Evolutionary conservation across 1,140 invertebrate species (phyloP), one percentile per base, ranked within the genome.

Genomic region (Tetramorium alpestre): DNA sequence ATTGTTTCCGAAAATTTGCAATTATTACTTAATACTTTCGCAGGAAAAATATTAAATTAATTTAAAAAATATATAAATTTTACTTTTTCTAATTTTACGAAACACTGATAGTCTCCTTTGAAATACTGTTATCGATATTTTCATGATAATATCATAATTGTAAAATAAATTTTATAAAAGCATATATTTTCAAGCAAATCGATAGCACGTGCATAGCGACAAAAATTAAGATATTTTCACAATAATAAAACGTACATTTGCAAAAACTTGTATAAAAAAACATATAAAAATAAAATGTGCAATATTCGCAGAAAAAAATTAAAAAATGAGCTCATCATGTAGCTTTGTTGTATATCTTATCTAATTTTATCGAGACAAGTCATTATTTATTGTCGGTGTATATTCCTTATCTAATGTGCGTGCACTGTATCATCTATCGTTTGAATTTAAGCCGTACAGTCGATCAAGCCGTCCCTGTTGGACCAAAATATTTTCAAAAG

Each of bases 281-380:
- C 38, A 6, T 44, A 56, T 38, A 41, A 70, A 70, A 58, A 58
- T 4, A 11, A 82, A 73, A 0, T 47, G 18, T 25, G 51, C 3
- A 18, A 72, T 38, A 73, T 64, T 60, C 6, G 10, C 25, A 73
- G 28, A 33, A 82, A 56, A 41, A 22, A 33, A 22, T 44, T 25
- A 11, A 16, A 38, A 51, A 18, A 33, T 16, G 25, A 11, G 13
- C 25, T 33, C 25, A 8, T 49, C 41, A 47, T 28, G n/a, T 47
- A 60, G 47, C 18, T 54, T 22, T 6, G 13, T 82, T 56, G 3
- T 33, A 47, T 38, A 73, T 84, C 80, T 82, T 82, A 82, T 82
- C 80, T 60, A 60, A 75, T 84, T 73, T 84, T 75, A 84, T 84
- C 54, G 54, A 49, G 62, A 84, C 38, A 82, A 72, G 18, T 13